Conservation (phyloP, 2,797 vertebrate species). For the Gymnopithys bicolor region DNA sequence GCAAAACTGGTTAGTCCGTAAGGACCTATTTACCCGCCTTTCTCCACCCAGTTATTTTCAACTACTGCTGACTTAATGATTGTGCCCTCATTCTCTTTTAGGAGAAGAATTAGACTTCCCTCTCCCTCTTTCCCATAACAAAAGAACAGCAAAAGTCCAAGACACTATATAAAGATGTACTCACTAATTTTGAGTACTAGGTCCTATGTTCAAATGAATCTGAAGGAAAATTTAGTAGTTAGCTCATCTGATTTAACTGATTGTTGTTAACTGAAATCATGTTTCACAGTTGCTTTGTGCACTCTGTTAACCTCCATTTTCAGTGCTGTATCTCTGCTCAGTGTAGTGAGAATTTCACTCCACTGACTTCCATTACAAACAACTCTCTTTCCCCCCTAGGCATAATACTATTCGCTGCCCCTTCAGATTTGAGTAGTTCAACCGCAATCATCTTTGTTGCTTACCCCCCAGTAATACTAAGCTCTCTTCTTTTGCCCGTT, state of each 20-base stretch:
- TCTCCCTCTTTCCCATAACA: neutral
- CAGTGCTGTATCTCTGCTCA: neutral
- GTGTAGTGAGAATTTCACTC: neutral
- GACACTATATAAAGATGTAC: neutral
- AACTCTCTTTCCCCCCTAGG: neutral
- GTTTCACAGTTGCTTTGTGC: neutral
- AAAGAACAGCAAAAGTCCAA: neutral
- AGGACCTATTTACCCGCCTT: neutral
- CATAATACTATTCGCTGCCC: neutral
- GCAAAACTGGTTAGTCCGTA: neutral
- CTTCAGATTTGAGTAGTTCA: constrained; percentile 33
- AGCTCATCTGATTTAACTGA: neutral
- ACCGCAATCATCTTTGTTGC: neutral
- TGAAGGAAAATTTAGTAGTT: neutral
- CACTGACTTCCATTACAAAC: neutral
- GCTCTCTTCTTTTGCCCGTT: neutral
- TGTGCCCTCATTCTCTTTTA: neutral
- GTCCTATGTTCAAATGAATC: neutral
- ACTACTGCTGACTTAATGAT: neutral
- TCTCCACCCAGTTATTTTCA: neutral
- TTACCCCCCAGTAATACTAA: neutral
- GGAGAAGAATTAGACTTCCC: neutral
- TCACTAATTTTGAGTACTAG: neutral
- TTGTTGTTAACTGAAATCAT: neutral
- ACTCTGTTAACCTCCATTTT: constrained; percentile 11